Evolutionary conservation across 2,113 vertebrate genomes (phyloP), one percentile per base, ranked within the genome.

Genomic region (Barbus barbus): DNA sequence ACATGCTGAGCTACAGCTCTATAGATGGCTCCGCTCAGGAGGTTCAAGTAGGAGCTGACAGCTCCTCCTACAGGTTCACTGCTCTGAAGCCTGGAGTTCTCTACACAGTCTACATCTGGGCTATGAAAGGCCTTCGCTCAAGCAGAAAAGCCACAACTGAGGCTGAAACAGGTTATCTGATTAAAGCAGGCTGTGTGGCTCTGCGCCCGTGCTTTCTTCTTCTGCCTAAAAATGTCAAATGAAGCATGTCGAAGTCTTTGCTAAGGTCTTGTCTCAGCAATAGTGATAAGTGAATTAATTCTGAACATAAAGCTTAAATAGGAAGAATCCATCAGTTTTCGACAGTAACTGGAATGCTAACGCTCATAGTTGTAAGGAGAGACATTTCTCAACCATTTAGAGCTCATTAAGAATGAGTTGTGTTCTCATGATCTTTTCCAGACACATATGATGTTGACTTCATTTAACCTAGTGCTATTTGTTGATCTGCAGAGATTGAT

Each of bases 401-500:
- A 74, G 41, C n/a, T 61, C 36, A 83, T 56, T 33, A 6, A 41
- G 48, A 41, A 24, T n/a, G 1, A n/a, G 75, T n/a, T 78, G 48
- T 46, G 7, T 9, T 74, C 14, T 77, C 33, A 24, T 13, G 33
- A 78, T 41, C 22, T 11, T 44, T 61, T 78, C 48, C 51, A 75
- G 5, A 77, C 41, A 38, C 36, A 38, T 14, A 14, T 48, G 46
- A 71, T 44, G 38, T 46, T 13, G 0, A 11, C 44, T 9, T 56
- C 18, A 51, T 51, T 51, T n/a, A 22, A 81, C 61, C 18, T 3
- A 80, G 9, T 9, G 3, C 36, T 79, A 9, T 46, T 67, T 33
- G 28, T 48, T 67, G 9, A 48, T 87, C 86, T 79, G 74, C 90
- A 97, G 96, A 95, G 26, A 95, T 96, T 13, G 96, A 98, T 88